A percentile compares a stretch with the other conserved stretches of the same genome.
Evolutionary conservation across 37 sponge, comb jelly and placozoan species (phyloP).

Genomic region (Crambe crambe): DNA sequence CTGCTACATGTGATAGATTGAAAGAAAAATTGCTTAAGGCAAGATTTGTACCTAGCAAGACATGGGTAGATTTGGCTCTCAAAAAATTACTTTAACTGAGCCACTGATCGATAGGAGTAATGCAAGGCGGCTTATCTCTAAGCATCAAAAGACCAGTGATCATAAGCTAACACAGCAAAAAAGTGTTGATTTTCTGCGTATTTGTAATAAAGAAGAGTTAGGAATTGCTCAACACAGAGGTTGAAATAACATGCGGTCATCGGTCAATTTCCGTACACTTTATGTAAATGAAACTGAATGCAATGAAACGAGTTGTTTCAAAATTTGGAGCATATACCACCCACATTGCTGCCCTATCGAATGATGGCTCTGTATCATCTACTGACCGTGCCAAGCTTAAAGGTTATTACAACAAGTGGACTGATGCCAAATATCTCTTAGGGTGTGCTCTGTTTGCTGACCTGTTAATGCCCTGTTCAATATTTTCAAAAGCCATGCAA

Average conservation of each 20-base stretch:
- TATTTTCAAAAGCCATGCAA: slow-evolving; percentile 67
- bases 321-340: slow-evolving; percentile 75
- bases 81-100: no score
- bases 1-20: no score
- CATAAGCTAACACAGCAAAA: no score
- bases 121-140: no score
- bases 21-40: no score
- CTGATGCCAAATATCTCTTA: slow-evolving; percentile 69
- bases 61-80: no score
- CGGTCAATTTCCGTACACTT: slow-evolving; percentile 54
- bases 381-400: slow-evolving; percentile 71
- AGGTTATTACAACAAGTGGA: slow-evolving; percentile 58
- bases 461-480: slow-evolving; percentile 62
- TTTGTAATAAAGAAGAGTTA: slow-evolving; percentile 8
- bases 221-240: no score
- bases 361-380: slow-evolving; percentile 58
- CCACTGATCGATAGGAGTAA: no score
- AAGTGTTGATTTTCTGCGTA: no score
- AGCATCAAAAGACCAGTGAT: no score
- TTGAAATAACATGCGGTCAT: slow-evolving; percentile 61
- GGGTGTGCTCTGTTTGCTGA: slow-evolving; percentile 75
- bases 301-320: slow-evolving; percentile 70
- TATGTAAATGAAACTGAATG: slow-evolving; percentile 50
- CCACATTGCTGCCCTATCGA: slow-evolving; percentile 58
- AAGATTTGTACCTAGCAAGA: no score